Evolutionary conservation across 2,888 invertebrate species (phyloP), one percentile per base, ranked within the genome.

Genomic region (Diarsia dahlii): DNA sequence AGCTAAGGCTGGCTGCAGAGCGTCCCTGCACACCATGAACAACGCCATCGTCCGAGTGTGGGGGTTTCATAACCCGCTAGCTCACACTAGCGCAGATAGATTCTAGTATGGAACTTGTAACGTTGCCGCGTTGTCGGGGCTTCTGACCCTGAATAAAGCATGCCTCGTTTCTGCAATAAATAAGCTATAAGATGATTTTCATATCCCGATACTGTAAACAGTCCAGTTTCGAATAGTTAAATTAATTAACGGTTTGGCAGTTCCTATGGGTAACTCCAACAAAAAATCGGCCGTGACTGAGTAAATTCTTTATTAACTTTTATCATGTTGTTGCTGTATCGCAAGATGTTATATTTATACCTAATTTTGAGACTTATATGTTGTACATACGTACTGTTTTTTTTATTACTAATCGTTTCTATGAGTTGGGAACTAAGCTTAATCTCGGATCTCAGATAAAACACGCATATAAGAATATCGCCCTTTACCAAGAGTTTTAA

Each of bases 1-100:
- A 83, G 95, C 95, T 0, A 96, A 96, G 76, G 94, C 95, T 8
- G 96, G 96, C 34, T 96, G 96, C 87, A 90, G 95, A 77, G 96
- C 96, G 1, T 95, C 95, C 0, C 90, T 96, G 4, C 95, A 95
- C 15, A 63, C 63, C n/a, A 15, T 45, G 8, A 45, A 63, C 15
- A 63, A 63, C 45, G 63, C 63, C n/a, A n/a, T 63, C 63, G 0
- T 63, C n/a, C 45, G 63, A 45, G 45, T 63, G 45, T 63, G 15
- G 45, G 45, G 63, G 1, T 4, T 0, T 15, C 63, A 63, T 63
- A 1, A 63, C 34, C 63, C 63, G 63, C n/a, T 63, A 46, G 63
- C 63, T 15, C 63, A 63, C n/a, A 63, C 63, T 63, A 63, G 5
- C 15, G 63, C 45, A 8, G 45, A 63, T 45, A 63, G 63, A 45